Conservation (phyloP, 2,113 vertebrate species). For the Jacana jacana region DNA sequence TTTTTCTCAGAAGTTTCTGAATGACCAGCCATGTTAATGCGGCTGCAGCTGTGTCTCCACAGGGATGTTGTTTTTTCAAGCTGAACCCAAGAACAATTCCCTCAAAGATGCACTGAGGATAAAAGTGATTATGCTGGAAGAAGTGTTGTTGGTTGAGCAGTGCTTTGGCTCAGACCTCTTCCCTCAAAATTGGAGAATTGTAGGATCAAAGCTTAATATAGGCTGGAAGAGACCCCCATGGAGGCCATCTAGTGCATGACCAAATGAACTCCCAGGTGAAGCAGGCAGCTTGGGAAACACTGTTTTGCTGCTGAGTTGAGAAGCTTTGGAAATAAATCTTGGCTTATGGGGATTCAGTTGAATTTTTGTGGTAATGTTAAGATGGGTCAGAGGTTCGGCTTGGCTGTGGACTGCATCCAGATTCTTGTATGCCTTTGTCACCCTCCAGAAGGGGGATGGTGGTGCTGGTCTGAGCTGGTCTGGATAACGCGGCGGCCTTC, state of each 20-base stretch:
- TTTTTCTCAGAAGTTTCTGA: slow-evolving; percentile 21
- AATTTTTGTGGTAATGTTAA: neutral
- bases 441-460: neutral
- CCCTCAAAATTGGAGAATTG: neutral
- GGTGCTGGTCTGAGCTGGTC: neutral
- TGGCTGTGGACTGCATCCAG: neutral
- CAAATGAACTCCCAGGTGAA: neutral
- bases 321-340: neutral
- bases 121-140: neutral
- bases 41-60: slow-evolving; percentile 35
- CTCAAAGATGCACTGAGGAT: slow-evolving; percentile 14
- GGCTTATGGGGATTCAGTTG: neutral
- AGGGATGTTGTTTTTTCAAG: neutral
- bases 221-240: neutral
- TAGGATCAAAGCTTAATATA: neutral
- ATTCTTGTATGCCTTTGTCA: neutral
- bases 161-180: neutral
- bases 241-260: neutral
- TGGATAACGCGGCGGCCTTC: neutral
- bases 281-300: neutral
- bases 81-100: slow-evolving; percentile 9
- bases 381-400: neutral
- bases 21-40: neutral
- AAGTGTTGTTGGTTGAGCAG: neutral
- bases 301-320: neutral